Base-by-base conservation (phyloP, 2,113 vertebrate genomes). In the Gila orcuttii region DNA sequence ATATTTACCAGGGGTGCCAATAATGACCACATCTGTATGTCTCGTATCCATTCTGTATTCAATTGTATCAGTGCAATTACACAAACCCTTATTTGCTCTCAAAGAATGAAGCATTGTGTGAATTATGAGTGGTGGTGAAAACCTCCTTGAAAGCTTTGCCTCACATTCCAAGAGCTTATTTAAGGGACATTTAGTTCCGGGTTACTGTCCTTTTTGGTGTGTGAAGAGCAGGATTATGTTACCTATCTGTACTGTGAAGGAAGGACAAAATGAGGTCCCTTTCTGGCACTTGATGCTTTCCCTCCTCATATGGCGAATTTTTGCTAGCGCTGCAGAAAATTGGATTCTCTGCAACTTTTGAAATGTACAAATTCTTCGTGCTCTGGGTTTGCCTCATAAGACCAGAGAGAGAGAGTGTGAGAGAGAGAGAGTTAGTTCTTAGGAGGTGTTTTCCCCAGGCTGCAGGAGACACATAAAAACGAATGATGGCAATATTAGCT, bases 401-500 rank as follows among this genome's bases (percentile, higher is more conserved):
- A 39, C 80, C 25, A 50, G 79, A 80, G 62, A 86, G 79, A 79
- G 69, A 87, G 82, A 39, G 36, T 0, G 36, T 1, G 85, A 73
- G 36, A 76, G 23, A 25, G 39, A 77, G 50, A 21, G 19, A 77
- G 28, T 36, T 50, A 90, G 80, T 86, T 74, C 52, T 86, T 82
- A 66, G 0, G 84, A 89, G 91, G 90, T 83, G 90, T 93, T 93
- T 94, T 92, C 90, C 90, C 78, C 66, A 86, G 90, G 91, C 90
- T 88, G 85, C 78, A 84, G 84, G 90, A 93, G 91, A 89, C 87
- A 88, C 89, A 93, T 92, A 93, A 93, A 93, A 93, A 93, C 91
- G 89, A 94, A 92, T 89, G 93, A 89, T 87, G 90, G 92, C 92
- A 93, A 94, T 96, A 95, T 94, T 93, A 94, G 93, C 92, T 93